Base-by-base conservation (phyloP, 2,888 invertebrate genomes). In the Hirtodrosophila cameraria region DNA sequence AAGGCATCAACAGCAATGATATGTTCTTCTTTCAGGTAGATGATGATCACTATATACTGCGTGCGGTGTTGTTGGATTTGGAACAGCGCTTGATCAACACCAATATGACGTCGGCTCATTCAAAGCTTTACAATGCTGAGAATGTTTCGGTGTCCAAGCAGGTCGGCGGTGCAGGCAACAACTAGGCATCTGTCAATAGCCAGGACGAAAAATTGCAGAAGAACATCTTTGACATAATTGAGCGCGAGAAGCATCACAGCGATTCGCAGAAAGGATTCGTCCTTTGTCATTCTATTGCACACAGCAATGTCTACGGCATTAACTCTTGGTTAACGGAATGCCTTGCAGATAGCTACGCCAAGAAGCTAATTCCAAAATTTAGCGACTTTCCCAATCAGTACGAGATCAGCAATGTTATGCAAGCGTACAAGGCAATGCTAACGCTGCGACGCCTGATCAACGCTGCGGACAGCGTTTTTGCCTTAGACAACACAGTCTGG, bases 11-110 rank as follows among this genome's bases (percentile, higher is more conserved):
- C 90, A 93, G 99, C 50, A 99, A 99, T 92, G 99, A 99, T 93
- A 99, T 99, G 2, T 99, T 99, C 91, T 99, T 99, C 89, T 99
- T 99, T 91, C 98, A 99, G 92, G 99, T 99, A 0, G 99, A 99
- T 91, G 99, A 99, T 92, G 97, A 99, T 86, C 99, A 99, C 90
- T 99, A 99, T 91, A 99, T 99, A 84, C 99, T 99, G 0, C 92
- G 99, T 78, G 97, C 99, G 8, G 98, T 99, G 0, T 92, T 99
- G 5, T 91, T 99, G 59, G 99, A 99, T 92, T 92, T 99, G 84
- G 99, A 99, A 90, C 99, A 99, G 3, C 93, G 99, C 82, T 99
- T 99, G 36, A 99, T 99, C 85, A 97, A 99, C 88, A 95, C 96
- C 8, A 99, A 99, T 61, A 95, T 99, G 95, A 97, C 96, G 90